Base-by-base conservation (phyloP, 2,888 invertebrate genomes). In the Gortyna flavago region DNA sequence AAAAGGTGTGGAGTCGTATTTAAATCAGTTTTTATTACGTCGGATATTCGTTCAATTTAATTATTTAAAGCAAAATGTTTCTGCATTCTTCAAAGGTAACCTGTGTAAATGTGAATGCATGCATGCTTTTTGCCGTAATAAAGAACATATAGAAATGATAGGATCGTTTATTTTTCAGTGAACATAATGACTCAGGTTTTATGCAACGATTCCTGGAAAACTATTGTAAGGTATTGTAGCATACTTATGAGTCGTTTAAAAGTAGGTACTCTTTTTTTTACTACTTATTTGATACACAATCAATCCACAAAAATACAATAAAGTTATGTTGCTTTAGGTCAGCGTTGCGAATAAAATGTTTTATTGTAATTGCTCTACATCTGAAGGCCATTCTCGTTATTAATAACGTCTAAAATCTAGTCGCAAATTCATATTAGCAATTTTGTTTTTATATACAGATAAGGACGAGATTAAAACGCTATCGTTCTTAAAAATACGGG, bases 1-100 rank as follows among this genome's bases (percentile, higher is more conserved):
- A 54, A 29, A 69, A 57, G 38, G 65, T 54, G 59, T 77, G 29
- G 29, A 77, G 32, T 62, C 32, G n/a, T 67, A 61, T 59, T 69
- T 8, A 64, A 59, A 65, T 54, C n/a, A 61, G 38, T 61, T 84
- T 44, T 6, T 51, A 41, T 44, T 13, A 18, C 38, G 35, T 44
- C 0, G 7, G 41, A 54, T 64, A 32, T 48, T 29, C 9, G 16
- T 35, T 38, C 3, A 72, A 48, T 57, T 79, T 25, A 35, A 35
- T 35, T 29, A 41, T 35, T 38, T 38, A 0, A 11, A 57, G 13
- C 11, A 29, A 44, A 79, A 21, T 57, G 6, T 57, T 9, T 75
- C 9, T 74, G 11, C 21, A 21, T 35, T 62, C 4, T 57, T 59
- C 9, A 18, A 59, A 68, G 18, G 1, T 18, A 75, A 41, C 41